Evolutionary conservation across 2,797 vertebrate genomes (phyloP).

Genomic region (Poecilia picta): DNA sequence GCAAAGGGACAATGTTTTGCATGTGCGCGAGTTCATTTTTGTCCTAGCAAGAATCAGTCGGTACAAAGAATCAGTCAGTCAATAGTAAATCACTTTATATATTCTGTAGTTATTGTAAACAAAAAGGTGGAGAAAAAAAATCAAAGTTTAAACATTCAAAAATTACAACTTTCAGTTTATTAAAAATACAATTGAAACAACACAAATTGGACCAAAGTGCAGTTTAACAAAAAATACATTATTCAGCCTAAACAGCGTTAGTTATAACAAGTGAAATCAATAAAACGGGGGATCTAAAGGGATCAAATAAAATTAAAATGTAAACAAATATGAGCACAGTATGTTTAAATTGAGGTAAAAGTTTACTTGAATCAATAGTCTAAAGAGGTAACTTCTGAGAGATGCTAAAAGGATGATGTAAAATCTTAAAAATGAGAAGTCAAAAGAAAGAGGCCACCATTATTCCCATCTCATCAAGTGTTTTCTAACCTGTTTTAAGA

Average conservation of each 20-base stretch:
- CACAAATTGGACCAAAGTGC: not conserved
- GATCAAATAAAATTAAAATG: not conserved
- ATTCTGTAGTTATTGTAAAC: not conserved
- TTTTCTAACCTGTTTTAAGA: not conserved
- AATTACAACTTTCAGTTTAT: not conserved
- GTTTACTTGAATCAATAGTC: not conserved
- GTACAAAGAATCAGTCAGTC: not conserved
- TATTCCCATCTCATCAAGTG: not conserved
- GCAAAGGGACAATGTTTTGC: not conserved
- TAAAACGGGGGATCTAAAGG: not conserved
- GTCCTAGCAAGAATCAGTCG: not conserved
- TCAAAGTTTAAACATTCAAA: not conserved
- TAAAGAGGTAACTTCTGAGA: not conserved
- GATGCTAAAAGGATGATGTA: not conserved
- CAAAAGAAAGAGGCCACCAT: not conserved
- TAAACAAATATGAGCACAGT: not conserved
- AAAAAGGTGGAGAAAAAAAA: not conserved
- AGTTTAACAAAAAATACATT: not conserved
- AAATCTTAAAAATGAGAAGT: not conserved
- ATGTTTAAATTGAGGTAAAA: not conserved
- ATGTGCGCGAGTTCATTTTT: slow-evolving; percentile 1
- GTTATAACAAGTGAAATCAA: not conserved
- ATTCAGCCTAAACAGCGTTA: not conserved
- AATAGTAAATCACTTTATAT: not conserved
- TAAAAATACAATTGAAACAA: not conserved